A percentile compares a stretch with the other conserved stretches of the same genome.
Conservation (phyloP, 2,888 invertebrate species). For the Diplazon laetatorius region DNA sequence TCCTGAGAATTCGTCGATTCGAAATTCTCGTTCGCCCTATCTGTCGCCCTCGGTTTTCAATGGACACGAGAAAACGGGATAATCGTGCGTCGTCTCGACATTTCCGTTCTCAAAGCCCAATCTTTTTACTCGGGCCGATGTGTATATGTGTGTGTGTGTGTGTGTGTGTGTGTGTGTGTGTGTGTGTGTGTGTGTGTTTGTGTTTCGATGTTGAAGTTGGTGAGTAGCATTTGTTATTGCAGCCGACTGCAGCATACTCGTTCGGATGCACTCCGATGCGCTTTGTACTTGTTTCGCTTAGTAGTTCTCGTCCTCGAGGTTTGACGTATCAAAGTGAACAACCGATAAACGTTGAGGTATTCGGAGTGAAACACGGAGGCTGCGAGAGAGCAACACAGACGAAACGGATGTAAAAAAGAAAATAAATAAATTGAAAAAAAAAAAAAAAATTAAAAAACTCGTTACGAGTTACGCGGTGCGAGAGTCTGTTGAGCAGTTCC, state of each 20-base stretch:
- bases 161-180: too few species aligned
- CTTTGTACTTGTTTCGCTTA: slow-evolving; percentile 7
- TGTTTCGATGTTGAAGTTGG: slow-evolving; percentile 9
- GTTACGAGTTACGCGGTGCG: slow-evolving; percentile 37
- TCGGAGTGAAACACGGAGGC: slow-evolving; percentile 15
- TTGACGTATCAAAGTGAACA: slow-evolving; percentile 47
- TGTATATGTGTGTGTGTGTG: too few species aligned
- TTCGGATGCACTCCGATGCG: slow-evolving; percentile 8
- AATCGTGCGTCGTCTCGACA: slow-evolving; percentile 19
- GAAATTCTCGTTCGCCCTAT: slow-evolving; percentile 24
- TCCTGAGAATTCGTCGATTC: slow-evolving; percentile 20
- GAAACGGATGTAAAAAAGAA: too few species aligned
- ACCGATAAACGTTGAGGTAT: slow-evolving; percentile 35
- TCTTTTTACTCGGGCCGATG: slow-evolving; percentile 13
- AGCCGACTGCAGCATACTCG: slow-evolving; percentile 6
- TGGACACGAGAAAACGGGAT: not conserved
- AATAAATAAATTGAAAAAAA: too few species aligned
- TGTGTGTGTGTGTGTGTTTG: too few species aligned
- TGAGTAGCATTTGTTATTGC: slow-evolving; percentile 25
- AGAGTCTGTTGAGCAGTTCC: slow-evolving; percentile 14
- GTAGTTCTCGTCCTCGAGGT: slow-evolving; percentile 16
- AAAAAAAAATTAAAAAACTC: slow-evolving; percentile 17
- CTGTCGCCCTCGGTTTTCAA: not conserved
- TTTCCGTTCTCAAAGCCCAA: slow-evolving; percentile 22
- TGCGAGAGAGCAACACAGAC: not conserved